Base-by-base conservation (phyloP, 2,797 vertebrate genomes). In the Poeciliopsis gracilis region DNA sequence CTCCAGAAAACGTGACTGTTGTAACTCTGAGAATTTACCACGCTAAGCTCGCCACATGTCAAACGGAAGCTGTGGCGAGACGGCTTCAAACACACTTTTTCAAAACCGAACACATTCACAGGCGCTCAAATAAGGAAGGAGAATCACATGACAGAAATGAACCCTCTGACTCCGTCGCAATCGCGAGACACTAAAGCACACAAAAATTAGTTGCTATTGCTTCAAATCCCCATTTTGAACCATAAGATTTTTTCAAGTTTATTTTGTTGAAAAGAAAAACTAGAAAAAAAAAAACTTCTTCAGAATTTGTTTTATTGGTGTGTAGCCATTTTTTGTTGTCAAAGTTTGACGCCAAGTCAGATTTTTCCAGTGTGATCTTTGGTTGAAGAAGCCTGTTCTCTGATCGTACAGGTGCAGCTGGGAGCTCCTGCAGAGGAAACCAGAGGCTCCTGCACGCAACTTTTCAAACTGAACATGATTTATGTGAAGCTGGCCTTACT, bases 41-140 rank as follows among this genome's bases (percentile, higher is more conserved):
- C 18, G 30, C 30, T 36, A 10, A 4, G 3, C 45, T 13, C 47
- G 9, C 49, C 45, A 20, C 16, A 46, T 9, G 16, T 15, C 30
- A 4, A 51, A 38, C 30, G 30, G 70, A 80, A 76, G 57, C 69
- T 63, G 72, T 1, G 36, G 76, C 4, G 2, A 82, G 79, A 82
- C 76, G 12, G 25, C 72, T 66, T 61, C 30, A 67, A 78, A 33
- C 3, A 9, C 84, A 28, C 88, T 90, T 75, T 81, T 76, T 67
- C 78, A 82, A n/a, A 87, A 82, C 76, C 47, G 36, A 80, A 75
- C 28, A 10, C 25, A 30, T 49, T 25, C 77, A 53, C 12, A 33
- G 63, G 47, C n/a, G 10, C 20, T 38, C 18, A 53, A 67, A 86
- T 72, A 59, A 84, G 84, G 86, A 89, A 87, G 78, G 77, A 86